Percentiles rank a stretch among this genome's conserved stretches.
These are phyloP conservation scores for Colius striatus DNA, from an alignment of 2,113 vertebrate species.

Conservation along the genomic window DNA sequence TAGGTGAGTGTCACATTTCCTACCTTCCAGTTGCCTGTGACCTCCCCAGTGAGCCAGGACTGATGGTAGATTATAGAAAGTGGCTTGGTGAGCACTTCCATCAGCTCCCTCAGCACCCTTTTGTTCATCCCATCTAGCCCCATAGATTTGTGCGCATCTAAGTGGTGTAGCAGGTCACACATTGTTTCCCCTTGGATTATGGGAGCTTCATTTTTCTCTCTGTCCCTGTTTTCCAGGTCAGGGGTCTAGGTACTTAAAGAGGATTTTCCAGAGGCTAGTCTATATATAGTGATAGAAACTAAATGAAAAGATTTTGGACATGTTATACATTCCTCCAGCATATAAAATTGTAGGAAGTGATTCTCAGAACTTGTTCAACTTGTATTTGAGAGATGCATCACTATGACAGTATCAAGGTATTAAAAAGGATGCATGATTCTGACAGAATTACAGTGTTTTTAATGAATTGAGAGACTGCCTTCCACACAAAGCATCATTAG, in stretches of 20 bases:
- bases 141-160: too few species aligned
- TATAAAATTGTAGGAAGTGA: background rate
- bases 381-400: background rate
- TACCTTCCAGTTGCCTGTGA: too few species aligned
- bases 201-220: too few species aligned
- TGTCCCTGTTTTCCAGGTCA: too few species aligned
- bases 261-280: background rate
- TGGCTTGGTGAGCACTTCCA: too few species aligned
- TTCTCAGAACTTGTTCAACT: background rate
- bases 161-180: too few species aligned
- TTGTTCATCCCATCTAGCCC: too few species aligned
- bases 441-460: background rate
- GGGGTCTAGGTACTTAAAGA: background rate
- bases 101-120: too few species aligned
- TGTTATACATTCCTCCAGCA: background rate
- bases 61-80: too few species aligned
- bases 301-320: background rate
- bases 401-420: background rate
- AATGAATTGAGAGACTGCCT: background rate
- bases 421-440: background rate
- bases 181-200: too few species aligned
- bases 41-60: too few species aligned
- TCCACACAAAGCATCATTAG: background rate
- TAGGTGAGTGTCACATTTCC: too few species aligned
- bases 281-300: background rate